These are phyloP conservation scores for Archips xylosteana DNA, from an alignment of 2,888 invertebrate genomes.

Conservation along the genomic window DNA sequence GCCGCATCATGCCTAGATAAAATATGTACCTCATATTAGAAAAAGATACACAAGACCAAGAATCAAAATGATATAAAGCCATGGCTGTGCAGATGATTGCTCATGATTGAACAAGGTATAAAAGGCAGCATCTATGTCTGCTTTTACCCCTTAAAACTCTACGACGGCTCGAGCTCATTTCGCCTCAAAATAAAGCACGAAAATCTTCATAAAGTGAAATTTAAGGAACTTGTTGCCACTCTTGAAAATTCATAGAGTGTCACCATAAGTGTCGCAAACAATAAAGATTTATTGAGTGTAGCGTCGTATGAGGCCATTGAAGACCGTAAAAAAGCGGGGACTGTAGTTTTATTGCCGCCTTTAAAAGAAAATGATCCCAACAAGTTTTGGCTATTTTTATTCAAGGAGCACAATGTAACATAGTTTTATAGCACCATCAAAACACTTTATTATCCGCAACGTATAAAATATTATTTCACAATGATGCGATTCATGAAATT, in stretches of 20 bases:
- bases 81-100: too few relatives aligned
- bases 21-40: neutral
- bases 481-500: slow-evolving; percentile 14
- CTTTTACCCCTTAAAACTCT: too few relatives aligned
- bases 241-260: neutral
- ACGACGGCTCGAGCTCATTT: too few relatives aligned
- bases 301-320: neutral
- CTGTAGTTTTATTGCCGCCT: slow-evolving; percentile 26
- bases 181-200: neutral
- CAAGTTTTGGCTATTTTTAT: slow-evolving; percentile 26
- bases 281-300: slow-evolving; percentile 16
- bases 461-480: slow-evolving; percentile 33
- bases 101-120: too few relatives aligned
- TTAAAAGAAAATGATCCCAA: slow-evolving; percentile 8
- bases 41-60: neutral
- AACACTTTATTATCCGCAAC: slow-evolving; percentile 31
- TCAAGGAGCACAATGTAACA: slow-evolving; percentile 24
- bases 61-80: neutral
- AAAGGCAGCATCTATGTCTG: too few relatives aligned
- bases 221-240: slow-evolving; percentile 3
- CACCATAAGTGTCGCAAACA: neutral
- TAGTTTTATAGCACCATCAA: slow-evolving; percentile 38
- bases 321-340: slow-evolving; percentile 26
- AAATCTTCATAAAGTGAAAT: neutral
- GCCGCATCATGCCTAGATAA: slow-evolving; percentile 85